Percentiles rank a stretch among this genome's conserved stretches.
These are phyloP conservation scores for Schizopygopsis malacanthus DNA, from an alignment of 2,797 vertebrate genomes.

Conservation along the genomic window DNA sequence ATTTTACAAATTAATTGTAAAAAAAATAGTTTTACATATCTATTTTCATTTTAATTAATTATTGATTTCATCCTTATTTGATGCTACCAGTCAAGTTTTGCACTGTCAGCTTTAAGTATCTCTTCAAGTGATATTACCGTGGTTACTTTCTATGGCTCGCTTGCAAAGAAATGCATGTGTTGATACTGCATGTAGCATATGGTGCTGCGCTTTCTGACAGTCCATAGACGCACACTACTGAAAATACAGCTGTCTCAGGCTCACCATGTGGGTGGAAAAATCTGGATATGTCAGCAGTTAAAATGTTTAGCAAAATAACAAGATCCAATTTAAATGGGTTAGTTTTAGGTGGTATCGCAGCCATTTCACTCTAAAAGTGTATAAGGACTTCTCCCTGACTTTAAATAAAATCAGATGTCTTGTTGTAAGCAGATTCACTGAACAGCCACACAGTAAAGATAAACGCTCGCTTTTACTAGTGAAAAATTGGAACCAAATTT, in stretches of 20 bases:
- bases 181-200: slow-evolving; percentile 23
- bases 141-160: not conserved
- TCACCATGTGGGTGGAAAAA: not conserved
- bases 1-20: not conserved
- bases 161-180: not conserved
- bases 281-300: slow-evolving; percentile 12
- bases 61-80: not conserved
- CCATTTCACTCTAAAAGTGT: not conserved
- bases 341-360: not conserved
- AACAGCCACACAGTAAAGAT: not conserved
- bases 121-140: not conserved
- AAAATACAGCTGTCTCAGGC: slow-evolving; percentile 12
- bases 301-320: slow-evolving; percentile 15
- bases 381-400: not conserved
- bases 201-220: slow-evolving; percentile 5
- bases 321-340: not conserved
- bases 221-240: not conserved
- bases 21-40: not conserved
- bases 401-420: not conserved
- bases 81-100: not conserved
- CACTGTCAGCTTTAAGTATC: slow-evolving; percentile 23
- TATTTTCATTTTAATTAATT: not conserved
- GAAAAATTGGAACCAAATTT: slow-evolving; percentile 22
- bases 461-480: not conserved
- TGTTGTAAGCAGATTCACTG: not conserved